Evolutionary conservation across 2,797 vertebrate genomes (phyloP), one percentile per base, ranked within the genome.

Genomic region (Mionectes olivaceus): DNA sequence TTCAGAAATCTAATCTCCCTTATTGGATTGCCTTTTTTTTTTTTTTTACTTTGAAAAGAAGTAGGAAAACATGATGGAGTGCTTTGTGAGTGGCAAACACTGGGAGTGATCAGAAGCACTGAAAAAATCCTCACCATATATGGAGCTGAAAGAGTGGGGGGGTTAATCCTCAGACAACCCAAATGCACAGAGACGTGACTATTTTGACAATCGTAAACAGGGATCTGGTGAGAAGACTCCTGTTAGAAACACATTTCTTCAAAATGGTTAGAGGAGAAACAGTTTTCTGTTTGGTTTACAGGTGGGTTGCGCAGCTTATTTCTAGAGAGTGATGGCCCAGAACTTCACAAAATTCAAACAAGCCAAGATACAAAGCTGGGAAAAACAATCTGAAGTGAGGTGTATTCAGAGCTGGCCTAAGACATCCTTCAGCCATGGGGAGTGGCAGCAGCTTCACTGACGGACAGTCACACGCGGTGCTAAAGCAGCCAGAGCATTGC

Each of bases 1-100:
- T 73, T 76, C 59, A 82, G 59, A 76, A 89, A 76, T 69, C 55
- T 76, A 15, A 64, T 84, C 75, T 94, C 55, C n/a, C 13, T 56
- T 89, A 87, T 35, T 91, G 75, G 59, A 87, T 61, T 89, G 65
- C 25, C 3, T 43, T 69, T 64, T 63, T 68, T 64, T 68, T 64
- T n/a, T 59, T 69, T 52, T 59, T 61, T n/a, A 76, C 47, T 83
- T 90, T 8, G 16, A 70, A 75, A 80, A 77, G 57, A 82, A 89
- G 63, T 17, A 65, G 33, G 28, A 89, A 84, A 59, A 78, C 37
- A 53, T 19, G 47, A 83, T 32, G 32, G 67, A 87, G 27, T 43
- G 28, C 22, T 83, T 87, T 67, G 57, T 28, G 73, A 74, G 53
- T 60, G 41, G 41, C 12, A 12, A 90, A 78, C 59, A 39, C 68